Evolutionary conservation across 2,797 vertebrate species (phyloP).

Genomic region (Poeciliopsis gracilis): DNA sequence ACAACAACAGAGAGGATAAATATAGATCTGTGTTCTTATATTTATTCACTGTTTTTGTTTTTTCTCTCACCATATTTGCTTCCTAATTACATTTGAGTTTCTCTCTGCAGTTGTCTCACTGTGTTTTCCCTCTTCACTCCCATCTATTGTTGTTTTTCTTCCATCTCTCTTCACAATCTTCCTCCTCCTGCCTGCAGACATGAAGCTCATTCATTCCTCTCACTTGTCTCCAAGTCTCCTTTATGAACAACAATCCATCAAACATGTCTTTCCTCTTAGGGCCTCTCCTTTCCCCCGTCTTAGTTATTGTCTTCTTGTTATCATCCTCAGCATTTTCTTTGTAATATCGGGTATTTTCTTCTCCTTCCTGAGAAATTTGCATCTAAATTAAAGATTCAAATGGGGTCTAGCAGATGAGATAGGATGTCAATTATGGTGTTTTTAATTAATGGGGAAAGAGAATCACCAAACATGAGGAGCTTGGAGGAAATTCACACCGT

Average conservation of each 20-base stretch:
- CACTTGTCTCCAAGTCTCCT: slow-evolving; percentile 21
- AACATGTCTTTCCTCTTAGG: neutral
- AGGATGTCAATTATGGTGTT: slow-evolving; percentile 8
- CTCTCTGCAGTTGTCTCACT: neutral
- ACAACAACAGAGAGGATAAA: neutral
- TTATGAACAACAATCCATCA: slow-evolving; percentile 59
- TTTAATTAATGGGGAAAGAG: slow-evolving; percentile 9
- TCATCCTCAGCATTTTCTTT: slow-evolving; percentile 8
- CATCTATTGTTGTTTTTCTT: neutral
- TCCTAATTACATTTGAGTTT: neutral
- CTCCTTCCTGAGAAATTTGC: slow-evolving; percentile 28
- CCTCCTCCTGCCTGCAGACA: slow-evolving; percentile 10
- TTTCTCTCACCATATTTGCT: neutral
- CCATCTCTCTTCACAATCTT: slow-evolving; percentile 1
- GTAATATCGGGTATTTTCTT: slow-evolving; percentile 6
- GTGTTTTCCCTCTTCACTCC: neutral
- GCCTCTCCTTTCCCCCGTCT: neutral
- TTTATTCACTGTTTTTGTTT: neutral
- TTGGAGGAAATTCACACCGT: neutral
- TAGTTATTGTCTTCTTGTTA: slow-evolving; percentile 17
- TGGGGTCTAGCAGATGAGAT: neutral
- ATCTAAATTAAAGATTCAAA: slow-evolving; percentile 38
- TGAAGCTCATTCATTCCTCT: slow-evolving; percentile 27
- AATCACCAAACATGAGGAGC: neutral
- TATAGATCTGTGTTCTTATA: neutral